A percentile compares a stretch with the other conserved stretches of the same genome.
phyloP scores from a whole-genome alignment of 2,113 vertebrate species.

The Thinocorus orbignyianus region DNA sequence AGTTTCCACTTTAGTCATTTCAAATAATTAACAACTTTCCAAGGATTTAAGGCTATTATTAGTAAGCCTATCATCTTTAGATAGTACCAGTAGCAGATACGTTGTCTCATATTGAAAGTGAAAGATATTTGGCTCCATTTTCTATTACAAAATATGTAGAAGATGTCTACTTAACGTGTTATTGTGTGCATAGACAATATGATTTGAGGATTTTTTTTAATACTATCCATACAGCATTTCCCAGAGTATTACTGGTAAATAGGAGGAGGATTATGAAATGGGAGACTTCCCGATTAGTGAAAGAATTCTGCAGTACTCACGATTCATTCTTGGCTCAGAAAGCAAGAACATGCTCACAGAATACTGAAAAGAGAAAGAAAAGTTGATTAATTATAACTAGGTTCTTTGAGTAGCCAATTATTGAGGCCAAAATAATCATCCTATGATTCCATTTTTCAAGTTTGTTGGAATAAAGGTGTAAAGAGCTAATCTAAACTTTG shows the following conservation, averaged over 20 bases:
- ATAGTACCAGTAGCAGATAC: neutral
- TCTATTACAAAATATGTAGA: neutral
- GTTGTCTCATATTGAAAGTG: fast-evolving
- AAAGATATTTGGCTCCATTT: neutral
- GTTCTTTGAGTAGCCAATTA: neutral
- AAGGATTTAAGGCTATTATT: neutral
- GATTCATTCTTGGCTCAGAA: neutral
- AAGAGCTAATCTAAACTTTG: neutral
- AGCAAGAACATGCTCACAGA: neutral
- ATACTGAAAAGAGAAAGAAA: neutral
- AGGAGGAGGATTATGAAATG: neutral
- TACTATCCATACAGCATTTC: neutral
- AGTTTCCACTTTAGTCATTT: neutral
- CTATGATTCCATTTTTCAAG: neutral
- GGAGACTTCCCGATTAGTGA: neutral
- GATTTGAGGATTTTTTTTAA: neutral
- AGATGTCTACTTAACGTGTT: neutral
- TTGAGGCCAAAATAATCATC: neutral
- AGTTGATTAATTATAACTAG: neutral
- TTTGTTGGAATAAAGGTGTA: neutral
- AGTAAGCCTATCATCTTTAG: neutral
- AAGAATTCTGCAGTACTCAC: neutral
- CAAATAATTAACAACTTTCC: neutral
- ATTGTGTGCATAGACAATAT: neutral
- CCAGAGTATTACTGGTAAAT: neutral